Conservation (phyloP, 2,797 vertebrate species). For the Schizothorax lantsangensis region DNA sequence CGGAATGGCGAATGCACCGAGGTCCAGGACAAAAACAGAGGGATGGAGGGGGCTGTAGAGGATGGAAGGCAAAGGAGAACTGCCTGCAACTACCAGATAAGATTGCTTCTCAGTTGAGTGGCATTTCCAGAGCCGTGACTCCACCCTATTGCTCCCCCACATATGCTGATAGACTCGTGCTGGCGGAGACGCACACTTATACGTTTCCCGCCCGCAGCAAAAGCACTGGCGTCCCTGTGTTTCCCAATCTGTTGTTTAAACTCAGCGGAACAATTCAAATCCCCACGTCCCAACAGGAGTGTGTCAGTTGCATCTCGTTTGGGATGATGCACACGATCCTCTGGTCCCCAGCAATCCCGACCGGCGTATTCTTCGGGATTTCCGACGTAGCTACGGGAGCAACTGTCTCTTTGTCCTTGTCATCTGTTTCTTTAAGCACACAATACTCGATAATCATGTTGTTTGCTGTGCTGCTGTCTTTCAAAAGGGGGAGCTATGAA, state of each 20-base stretch:
- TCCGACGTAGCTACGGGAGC: constrained; percentile 10
- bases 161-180: constrained; percentile 60
- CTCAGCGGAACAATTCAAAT: constrained; percentile 60
- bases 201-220: constrained; percentile 53
- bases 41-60: constrained; percentile 16
- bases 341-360: constrained; percentile 15
- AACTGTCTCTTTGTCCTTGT: constrained; percentile 47
- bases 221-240: constrained; percentile 42
- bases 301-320: constrained; percentile 52
- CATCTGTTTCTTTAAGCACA: constrained; percentile 48
- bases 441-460: constrained; percentile 52
- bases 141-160: constrained; percentile 63
- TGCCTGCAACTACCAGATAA: constrained; percentile 74
- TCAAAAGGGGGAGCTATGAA: constrained; percentile 46
- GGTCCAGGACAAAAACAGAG: constrained; percentile 23
- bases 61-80: constrained; percentile 37
- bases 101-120: constrained; percentile 71
- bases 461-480: constrained; percentile 53
- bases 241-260: constrained; percentile 66
- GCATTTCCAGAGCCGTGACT: constrained; percentile 66
- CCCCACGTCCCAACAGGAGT: constrained; percentile 50
- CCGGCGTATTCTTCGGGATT: constrained; percentile 19
- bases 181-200: constrained; percentile 48
- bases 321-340: constrained; percentile 45
- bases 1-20: constrained; percentile 30